Evolutionary conservation across 2,797 vertebrate species (phyloP).

Genomic region (Galagoides demidoff): DNA sequence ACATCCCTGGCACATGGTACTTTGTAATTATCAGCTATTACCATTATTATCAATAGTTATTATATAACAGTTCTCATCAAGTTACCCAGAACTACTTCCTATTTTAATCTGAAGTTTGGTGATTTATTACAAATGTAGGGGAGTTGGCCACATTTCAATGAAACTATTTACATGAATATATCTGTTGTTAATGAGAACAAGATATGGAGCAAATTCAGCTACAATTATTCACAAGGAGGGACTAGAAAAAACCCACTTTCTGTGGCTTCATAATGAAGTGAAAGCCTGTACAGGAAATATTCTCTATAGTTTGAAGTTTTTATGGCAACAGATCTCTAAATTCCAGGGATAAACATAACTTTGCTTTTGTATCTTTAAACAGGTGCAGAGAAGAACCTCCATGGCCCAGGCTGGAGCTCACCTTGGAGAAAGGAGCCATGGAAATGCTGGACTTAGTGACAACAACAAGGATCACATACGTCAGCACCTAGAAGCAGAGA

Average conservation of each 20-base stretch:
- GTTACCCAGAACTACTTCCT: not conserved
- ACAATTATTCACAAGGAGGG: not conserved
- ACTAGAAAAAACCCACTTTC: not conserved
- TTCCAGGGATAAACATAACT: not conserved
- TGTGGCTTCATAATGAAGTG: not conserved
- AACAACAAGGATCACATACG: not conserved
- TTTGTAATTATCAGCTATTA: not conserved
- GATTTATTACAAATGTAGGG: not conserved
- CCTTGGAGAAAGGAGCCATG: conserved; percentile 56
- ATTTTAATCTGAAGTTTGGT: not conserved
- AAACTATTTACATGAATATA: not conserved
- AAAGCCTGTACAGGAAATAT: not conserved
- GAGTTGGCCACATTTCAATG: not conserved
- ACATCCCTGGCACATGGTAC: not conserved
- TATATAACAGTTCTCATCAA: not conserved
- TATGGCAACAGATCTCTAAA: not conserved
- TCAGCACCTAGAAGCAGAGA: not conserved
- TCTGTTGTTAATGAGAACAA: not conserved
- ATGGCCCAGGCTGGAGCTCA: not conserved
- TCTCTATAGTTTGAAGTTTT: not conserved
- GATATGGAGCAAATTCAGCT: not conserved
- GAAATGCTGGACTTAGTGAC: not conserved
- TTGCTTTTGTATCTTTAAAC: conserved; percentile 46
- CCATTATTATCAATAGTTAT: not conserved
- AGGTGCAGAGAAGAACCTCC: not conserved